A percentile compares a stretch with the other conserved stretches of the same genome.
phyloP scores from a whole-genome alignment of 30 jellyfish, hydroid and myxozoan species.

The Catostylus mosaicus region DNA sequence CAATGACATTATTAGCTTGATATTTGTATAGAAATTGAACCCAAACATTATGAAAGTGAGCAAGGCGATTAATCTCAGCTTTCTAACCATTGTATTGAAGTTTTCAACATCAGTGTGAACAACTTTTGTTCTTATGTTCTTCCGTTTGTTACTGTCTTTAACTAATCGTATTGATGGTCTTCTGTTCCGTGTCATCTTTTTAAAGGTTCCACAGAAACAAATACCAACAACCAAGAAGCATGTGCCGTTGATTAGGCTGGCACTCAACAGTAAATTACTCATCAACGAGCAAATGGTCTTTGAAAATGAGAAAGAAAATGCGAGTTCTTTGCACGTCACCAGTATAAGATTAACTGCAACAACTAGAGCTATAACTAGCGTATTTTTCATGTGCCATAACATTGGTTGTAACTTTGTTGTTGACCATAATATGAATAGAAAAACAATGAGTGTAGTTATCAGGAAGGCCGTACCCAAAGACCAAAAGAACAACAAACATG shows the following conservation, averaged over 20 bases:
- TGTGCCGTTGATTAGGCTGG: conserved; percentile 20
- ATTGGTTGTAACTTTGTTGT: conserved; percentile 52
- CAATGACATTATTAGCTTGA: conserved; percentile 19
- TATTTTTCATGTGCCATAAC: conserved; percentile 38
- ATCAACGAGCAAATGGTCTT: conserved; percentile 1
- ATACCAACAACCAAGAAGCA: conserved; percentile 29
- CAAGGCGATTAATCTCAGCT: conserved; percentile 33
- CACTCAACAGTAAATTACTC: conserved; percentile 21
- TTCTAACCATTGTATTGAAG: conserved; percentile 51
- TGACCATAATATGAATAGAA: conserved; percentile 51
- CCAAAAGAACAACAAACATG: conserved; percentile 33
- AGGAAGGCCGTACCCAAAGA: conserved; percentile 42
- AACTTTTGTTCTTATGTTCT: conserved; percentile 7
- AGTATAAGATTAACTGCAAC: conserved; percentile 16
- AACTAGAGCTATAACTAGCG: conserved; percentile 21
- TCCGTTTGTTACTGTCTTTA: conserved; percentile 18
- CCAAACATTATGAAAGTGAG: conserved; percentile 36
- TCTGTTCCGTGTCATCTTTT: conserved; percentile 44
- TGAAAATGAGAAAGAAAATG: conserved; percentile 6
- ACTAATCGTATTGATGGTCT: conserved; percentile 55
- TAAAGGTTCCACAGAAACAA: conserved; percentile 54
- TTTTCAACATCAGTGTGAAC: conserved; percentile 52
- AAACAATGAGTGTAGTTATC: conserved; percentile 30
- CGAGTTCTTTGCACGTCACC: conserved; percentile 27
- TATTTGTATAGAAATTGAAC: conserved; percentile 15